Conservation (phyloP, 2,888 invertebrate species). For the Venusia cambrica region DNA sequence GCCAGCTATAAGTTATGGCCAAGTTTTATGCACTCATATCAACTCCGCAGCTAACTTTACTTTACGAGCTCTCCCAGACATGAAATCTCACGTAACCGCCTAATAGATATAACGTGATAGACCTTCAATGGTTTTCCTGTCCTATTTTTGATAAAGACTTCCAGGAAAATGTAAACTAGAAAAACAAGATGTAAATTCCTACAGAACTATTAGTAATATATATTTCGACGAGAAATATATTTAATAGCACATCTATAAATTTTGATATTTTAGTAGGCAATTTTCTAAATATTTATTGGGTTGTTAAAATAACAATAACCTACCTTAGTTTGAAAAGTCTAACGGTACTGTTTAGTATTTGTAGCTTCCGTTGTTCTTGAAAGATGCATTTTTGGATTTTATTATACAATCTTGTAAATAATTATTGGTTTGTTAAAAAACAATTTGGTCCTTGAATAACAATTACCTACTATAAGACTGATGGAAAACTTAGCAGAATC, state of each 20-base stretch:
- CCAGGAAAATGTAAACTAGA: constrained; percentile 19
- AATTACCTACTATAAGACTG: no score
- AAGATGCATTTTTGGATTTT: constrained; percentile 2
- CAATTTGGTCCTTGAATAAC: not conserved
- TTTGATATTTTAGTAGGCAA: constrained; percentile 2
- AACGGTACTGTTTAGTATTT: no score
- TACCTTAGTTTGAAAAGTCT: no score
- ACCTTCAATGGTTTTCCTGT: constrained; percentile 24
- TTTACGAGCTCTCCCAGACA: constrained; percentile 32
- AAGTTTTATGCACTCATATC: constrained; percentile 33
- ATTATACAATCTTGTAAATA: constrained; percentile 3
- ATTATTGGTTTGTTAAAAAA: constrained; percentile 2
- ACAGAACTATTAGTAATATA: constrained; percentile 21
- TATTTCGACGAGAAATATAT: constrained; percentile 9
- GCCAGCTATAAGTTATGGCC: constrained; percentile 40
- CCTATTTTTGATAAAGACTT: constrained; percentile 23
- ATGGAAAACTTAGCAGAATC: no score
- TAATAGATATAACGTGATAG: constrained; percentile 27
- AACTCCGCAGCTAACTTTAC: constrained; percentile 19
- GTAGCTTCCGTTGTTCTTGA: no score
- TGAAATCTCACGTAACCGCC: constrained; percentile 27
- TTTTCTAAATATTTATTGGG: constrained; percentile 3
- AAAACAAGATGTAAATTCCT: constrained; percentile 25
- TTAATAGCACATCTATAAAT: constrained; percentile 8
- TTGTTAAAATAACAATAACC: no score